phyloP scores from a whole-genome alignment of 2,888 invertebrate genomes.

The Spilosoma lubricipeda region DNA sequence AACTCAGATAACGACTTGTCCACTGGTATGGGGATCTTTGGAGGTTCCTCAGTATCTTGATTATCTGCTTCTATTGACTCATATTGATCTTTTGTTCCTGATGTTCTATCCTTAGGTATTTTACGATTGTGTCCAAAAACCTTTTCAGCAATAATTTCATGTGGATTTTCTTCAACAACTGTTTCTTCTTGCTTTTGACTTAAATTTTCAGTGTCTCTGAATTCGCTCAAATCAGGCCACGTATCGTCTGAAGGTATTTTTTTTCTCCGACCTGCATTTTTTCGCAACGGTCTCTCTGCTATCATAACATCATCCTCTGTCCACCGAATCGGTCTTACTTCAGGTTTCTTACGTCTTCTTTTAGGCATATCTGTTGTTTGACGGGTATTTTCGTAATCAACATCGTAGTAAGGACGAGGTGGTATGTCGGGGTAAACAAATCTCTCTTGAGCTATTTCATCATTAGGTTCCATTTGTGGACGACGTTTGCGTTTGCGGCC shows the following conservation, averaged over 20 bases:
- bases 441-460: constrained; percentile 61
- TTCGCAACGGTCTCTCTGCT: constrained; percentile 65
- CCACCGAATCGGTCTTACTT: constrained; percentile 67
- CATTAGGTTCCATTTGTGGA: constrained; percentile 71
- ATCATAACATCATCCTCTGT: constrained; percentile 73
- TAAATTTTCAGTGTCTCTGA: constrained; percentile 50
- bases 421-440: constrained; percentile 59
- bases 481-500: constrained; percentile 88
- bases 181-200: constrained; percentile 37
- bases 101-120: constrained; percentile 7
- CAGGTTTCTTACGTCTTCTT: constrained; percentile 72
- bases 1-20: constrained; percentile 73
- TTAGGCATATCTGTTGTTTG: constrained; percentile 62
- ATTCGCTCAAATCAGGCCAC: constrained; percentile 66
- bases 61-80: background rate
- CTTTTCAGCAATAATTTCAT: constrained; percentile 23
- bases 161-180: constrained; percentile 28
- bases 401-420: constrained; percentile 54
- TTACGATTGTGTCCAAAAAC: constrained; percentile 28
- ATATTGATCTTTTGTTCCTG: background rate
- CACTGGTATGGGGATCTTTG: constrained; percentile 40
- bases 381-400: constrained; percentile 53
- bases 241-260: constrained; percentile 64
- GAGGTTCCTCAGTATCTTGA: constrained; percentile 6
- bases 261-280: constrained; percentile 70